These are phyloP conservation scores for Xiphias gladius DNA, from an alignment of 2,113 vertebrate genomes.

Conservation along the genomic window DNA sequence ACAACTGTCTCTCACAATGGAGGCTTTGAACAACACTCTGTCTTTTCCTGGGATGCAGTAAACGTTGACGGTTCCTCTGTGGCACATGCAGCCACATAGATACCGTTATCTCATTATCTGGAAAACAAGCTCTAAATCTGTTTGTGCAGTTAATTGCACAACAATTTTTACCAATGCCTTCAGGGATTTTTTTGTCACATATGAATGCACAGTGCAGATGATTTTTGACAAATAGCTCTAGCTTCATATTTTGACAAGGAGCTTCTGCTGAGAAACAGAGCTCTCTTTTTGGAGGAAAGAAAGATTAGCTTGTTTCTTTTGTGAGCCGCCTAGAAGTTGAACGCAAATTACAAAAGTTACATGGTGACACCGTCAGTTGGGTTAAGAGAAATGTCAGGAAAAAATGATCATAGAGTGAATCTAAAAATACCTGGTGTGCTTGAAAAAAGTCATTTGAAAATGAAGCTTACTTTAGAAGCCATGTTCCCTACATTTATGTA, in stretches of 20 bases:
- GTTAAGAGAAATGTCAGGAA: background rate
- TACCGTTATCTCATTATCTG: background rate
- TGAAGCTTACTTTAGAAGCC: background rate
- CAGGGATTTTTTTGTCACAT: too few relatives aligned
- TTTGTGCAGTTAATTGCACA: background rate
- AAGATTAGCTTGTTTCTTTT: background rate
- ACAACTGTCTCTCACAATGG: background rate
- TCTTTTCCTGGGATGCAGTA: background rate
- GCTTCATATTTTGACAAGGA: background rate
- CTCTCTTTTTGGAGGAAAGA: background rate
- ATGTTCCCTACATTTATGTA: constrained; percentile 4
- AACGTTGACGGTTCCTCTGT: background rate
- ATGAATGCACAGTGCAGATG: background rate
- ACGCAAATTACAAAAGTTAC: background rate
- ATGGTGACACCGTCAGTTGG: background rate
- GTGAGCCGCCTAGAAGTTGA: background rate
- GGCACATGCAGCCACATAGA: background rate
- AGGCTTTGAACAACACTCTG: background rate
- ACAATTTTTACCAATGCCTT: background rate
- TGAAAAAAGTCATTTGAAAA: background rate
- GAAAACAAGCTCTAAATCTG: background rate
- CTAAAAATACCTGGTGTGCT: background rate
- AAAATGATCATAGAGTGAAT: background rate
- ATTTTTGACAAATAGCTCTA: background rate
- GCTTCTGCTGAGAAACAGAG: background rate